Conservation (phyloP, 2,113 vertebrate species). For the Passer domesticus region DNA sequence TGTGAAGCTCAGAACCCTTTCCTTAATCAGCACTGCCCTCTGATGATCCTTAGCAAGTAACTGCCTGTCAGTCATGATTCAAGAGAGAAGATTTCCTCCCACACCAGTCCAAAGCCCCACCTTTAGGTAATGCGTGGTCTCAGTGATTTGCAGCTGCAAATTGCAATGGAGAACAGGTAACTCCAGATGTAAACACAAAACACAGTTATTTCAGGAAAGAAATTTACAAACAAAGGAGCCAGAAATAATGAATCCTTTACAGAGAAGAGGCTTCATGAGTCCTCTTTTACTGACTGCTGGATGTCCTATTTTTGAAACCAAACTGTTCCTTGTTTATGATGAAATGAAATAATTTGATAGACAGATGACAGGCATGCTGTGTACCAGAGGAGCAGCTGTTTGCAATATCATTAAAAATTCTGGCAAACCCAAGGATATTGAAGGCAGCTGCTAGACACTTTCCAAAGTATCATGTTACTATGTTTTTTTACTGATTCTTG, state of each 20-base stretch:
- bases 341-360: background rate
- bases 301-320: background rate
- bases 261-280: background rate
- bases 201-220: background rate
- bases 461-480: background rate
- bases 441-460: constrained; percentile 27
- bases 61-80: background rate
- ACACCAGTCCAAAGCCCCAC: background rate
- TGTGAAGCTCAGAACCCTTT: background rate
- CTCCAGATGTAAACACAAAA: background rate
- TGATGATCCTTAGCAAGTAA: background rate
- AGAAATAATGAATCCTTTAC: background rate
- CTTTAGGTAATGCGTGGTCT: background rate
- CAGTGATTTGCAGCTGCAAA: background rate
- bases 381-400: constrained; percentile 27
- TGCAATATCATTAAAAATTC: background rate
- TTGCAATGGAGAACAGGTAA: background rate
- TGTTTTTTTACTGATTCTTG: background rate
- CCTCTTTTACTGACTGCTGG: background rate
- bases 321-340: background rate
- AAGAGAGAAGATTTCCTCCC: background rate
- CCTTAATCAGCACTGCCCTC: background rate
- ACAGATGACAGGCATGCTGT: constrained; percentile 20
- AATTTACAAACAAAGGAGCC: background rate
- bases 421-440: background rate